Percentiles rank a stretch among this genome's conserved stretches.
phyloP scores from a whole-genome alignment of 2,113 vertebrate species.

The Aegithalos caudatus region DNA sequence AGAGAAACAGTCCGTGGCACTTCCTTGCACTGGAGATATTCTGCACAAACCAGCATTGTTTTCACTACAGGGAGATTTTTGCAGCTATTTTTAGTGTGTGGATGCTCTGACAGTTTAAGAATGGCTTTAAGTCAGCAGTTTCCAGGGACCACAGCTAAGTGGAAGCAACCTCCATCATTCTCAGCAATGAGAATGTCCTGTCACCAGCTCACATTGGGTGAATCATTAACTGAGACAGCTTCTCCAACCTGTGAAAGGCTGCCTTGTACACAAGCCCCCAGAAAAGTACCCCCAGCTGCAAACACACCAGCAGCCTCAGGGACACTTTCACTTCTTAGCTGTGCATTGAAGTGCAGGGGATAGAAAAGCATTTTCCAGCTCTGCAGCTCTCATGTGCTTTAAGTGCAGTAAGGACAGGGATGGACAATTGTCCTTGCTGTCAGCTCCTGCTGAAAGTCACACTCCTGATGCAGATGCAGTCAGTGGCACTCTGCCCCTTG shows the following conservation, averaged over 20 bases:
- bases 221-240: neutral
- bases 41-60: neutral
- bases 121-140: slow-evolving; percentile 38
- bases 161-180: neutral
- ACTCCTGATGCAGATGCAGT: neutral
- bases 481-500: neutral
- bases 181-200: neutral
- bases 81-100: neutral
- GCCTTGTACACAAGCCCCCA: neutral
- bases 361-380: neutral
- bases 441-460: neutral
- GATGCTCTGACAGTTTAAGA: slow-evolving; percentile 21
- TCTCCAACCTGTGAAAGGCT: neutral
- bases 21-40: neutral
- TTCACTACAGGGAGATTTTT: neutral
- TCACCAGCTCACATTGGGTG: neutral
- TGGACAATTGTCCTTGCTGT: neutral
- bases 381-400: neutral
- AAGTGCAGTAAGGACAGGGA: neutral
- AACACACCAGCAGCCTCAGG: neutral
- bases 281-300: neutral
- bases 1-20: neutral
- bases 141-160: neutral
- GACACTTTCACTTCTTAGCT: neutral
- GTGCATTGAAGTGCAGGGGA: neutral